These are phyloP conservation scores for Eupsilia transversa DNA, from an alignment of 2,888 invertebrate genomes.

Conservation along the genomic window DNA sequence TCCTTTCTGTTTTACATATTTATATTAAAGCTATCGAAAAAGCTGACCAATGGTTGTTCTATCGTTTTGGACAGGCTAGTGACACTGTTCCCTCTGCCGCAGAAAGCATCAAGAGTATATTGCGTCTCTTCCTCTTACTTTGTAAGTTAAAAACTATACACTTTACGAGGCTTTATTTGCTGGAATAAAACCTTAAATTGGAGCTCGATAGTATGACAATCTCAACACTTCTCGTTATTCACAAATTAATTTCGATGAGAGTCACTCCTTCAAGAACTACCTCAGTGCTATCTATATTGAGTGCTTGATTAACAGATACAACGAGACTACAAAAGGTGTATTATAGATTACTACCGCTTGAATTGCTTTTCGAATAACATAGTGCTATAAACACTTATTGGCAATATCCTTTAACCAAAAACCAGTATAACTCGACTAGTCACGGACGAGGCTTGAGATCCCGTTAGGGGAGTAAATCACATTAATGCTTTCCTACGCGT, in stretches of 20 bases:
- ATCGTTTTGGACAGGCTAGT: not conserved
- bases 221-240: not conserved
- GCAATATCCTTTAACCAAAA: slow-evolving; percentile 61
- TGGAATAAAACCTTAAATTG: not conserved
- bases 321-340: slow-evolving; percentile 9
- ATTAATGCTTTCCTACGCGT: slow-evolving; percentile 75
- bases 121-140: not conserved
- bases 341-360: slow-evolving; percentile 17
- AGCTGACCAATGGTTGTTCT: not conserved
- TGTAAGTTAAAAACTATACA: not conserved
- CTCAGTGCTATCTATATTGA: not conserved
- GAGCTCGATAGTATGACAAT: not conserved
- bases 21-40: slow-evolving; percentile 1
- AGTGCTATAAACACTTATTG: slow-evolving; percentile 53
- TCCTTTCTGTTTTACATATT: slow-evolving; percentile 28
- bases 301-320: slow-evolving; percentile 9
- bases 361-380: slow-evolving; percentile 36
- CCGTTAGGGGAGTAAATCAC: slow-evolving; percentile 78
- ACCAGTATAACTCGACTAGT: slow-evolving; percentile 66
- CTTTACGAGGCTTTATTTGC: not conserved
- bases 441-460: slow-evolving; percentile 62
- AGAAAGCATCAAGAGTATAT: not conserved
- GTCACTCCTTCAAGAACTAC: not conserved
- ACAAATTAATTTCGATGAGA: not conserved
- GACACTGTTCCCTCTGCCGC: too few relatives aligned